Evolutionary conservation across 2,888 invertebrate genomes (phyloP), one percentile per base, ranked within the genome.

Genomic region (Patella caerulea): DNA sequence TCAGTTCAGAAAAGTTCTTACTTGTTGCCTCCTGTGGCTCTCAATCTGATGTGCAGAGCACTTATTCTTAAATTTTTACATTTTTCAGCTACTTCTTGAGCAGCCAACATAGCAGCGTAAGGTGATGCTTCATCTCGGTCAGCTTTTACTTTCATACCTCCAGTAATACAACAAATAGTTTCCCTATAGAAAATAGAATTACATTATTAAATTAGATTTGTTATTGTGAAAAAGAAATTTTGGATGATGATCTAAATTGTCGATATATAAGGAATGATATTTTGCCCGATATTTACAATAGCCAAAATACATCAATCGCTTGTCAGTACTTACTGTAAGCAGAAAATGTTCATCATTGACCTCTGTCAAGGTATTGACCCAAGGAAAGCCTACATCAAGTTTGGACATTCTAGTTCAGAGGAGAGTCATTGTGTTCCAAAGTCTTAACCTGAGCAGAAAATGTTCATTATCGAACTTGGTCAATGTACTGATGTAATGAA

Each of bases 31-130:
- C 99, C 99, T 79, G 99, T 99, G 56, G 99, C 99, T 91, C 99
- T 95, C 86, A 99, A 94, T 93, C 99, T 99, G 89, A 99, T 98
- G 93, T 99, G 99, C 73, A 99, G 94, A 15, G 99, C 99, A 81
- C 97, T 99, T 91, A 99, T 99, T 76, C 99, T 99, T 76, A 99
- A 94, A 65, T 95, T 94, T 93, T 98, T 99, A 94, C 99, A 99
- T 91, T 97, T 98, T 91, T 99, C 99, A 87, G 99, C 98, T 80
- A 99, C 99, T 94, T 99, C 99, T 94, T 99, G 99, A 85, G 99
- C 99, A 88, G 99, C 99, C 93, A 99, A 97, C 99, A 99, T 99
- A 95, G 99, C 99, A 90, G 99, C 99, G 92, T 99, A 99, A 73
- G 99, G 99, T 72, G 99, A 99, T 84, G 99, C 98, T 93, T 99